Evolutionary conservation across 2,113 vertebrate species (phyloP).

Genomic region (Entomyzon cyanotis): DNA sequence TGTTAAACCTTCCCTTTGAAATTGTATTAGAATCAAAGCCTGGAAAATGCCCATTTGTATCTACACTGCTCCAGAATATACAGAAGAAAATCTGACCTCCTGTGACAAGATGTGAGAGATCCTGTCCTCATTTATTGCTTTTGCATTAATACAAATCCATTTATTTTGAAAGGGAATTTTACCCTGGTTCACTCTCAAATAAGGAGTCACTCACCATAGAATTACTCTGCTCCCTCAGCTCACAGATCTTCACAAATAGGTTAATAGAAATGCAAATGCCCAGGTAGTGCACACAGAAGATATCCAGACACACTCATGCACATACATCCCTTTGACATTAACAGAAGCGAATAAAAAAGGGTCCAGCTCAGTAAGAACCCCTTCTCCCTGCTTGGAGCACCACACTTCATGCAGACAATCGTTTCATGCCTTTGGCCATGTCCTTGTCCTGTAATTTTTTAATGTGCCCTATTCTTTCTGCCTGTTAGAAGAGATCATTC

Average conservation of each 20-base stretch:
- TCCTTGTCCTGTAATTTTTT: neutral
- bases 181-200: neutral
- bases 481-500: neutral
- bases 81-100: neutral
- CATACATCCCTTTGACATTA: neutral
- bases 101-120: neutral
- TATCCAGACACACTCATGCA: neutral
- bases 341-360: neutral
- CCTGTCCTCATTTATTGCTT: neutral
- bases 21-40: neutral
- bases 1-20: neutral
- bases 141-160: neutral
- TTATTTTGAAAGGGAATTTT: neutral
- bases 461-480: neutral
- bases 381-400: neutral
- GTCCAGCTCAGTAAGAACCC: neutral
- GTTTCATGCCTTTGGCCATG: fast-evolving
- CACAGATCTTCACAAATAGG: neutral
- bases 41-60: neutral
- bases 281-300: neutral
- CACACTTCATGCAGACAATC: neutral
- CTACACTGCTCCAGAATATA: neutral
- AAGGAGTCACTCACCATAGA: neutral
- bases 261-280: neutral
- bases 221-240: neutral